A percentile compares a stretch with the other conserved stretches of the same genome.
Evolutionary conservation across 2,888 invertebrate genomes (phyloP).

Genomic region (Idaea straminata): DNA sequence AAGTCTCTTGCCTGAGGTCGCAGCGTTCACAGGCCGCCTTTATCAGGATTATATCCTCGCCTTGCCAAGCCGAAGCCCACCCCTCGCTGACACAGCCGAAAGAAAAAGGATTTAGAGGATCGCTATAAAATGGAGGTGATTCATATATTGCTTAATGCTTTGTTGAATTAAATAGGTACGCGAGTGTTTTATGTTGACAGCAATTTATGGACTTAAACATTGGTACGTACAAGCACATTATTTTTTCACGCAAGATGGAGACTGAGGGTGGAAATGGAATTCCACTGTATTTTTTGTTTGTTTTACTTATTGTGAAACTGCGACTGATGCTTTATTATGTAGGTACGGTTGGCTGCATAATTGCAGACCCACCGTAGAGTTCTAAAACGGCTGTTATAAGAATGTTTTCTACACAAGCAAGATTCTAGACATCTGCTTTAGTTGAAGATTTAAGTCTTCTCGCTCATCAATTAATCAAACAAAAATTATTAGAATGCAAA

Average conservation of each 20-base stretch:
- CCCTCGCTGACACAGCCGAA: slow-evolving; percentile 27
- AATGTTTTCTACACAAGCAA: too few relatives aligned
- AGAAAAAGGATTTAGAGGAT: slow-evolving; percentile 30
- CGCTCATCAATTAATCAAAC: too few relatives aligned
- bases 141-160: slow-evolving; percentile 7
- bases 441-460: too few relatives aligned
- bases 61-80: slow-evolving; percentile 14
- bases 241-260: not conserved
- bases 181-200: slow-evolving; percentile 5
- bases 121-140: slow-evolving; percentile 15
- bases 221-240: not conserved
- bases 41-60: slow-evolving; percentile 29
- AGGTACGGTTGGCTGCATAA: too few relatives aligned
- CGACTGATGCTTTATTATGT: too few relatives aligned
- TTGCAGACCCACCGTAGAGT: too few relatives aligned
- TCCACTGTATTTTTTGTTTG: too few relatives aligned
- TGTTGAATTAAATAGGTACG: not conserved
- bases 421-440: too few relatives aligned
- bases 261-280: too few relatives aligned
- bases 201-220: not conserved
- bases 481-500: too few relatives aligned
- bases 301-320: too few relatives aligned
- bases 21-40: slow-evolving; percentile 9
- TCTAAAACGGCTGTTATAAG: too few relatives aligned
- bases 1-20: not conserved